phyloP scores from a whole-genome alignment of 2,797 vertebrate species.

The Lepilemur ruficaudatus region DNA sequence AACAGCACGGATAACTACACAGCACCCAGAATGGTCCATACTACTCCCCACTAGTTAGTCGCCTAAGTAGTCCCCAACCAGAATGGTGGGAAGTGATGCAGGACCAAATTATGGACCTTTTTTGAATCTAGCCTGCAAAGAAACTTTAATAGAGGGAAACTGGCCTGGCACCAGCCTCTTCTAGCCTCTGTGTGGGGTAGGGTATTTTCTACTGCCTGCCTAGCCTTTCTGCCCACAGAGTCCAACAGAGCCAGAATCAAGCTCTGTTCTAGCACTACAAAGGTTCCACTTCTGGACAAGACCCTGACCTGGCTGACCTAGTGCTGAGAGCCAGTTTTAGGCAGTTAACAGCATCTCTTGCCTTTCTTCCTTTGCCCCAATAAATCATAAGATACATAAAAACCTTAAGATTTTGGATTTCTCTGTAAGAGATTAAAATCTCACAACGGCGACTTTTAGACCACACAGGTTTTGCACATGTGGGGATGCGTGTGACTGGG shows the following conservation, averaged over 20 bases:
- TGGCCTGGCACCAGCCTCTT: not conserved
- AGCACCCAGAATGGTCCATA: not conserved
- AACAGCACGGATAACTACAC: not conserved
- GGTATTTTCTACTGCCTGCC: not conserved
- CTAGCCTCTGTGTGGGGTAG: not conserved
- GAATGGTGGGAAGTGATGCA: not conserved
- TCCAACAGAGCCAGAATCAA: not conserved
- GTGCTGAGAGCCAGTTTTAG: not conserved
- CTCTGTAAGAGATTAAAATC: slow-evolving; percentile 11
- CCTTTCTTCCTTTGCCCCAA: not conserved
- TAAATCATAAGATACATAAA: not conserved
- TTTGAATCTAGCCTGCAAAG: not conserved
- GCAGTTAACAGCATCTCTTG: not conserved
- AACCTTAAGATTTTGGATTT: not conserved
- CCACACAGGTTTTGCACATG: not conserved
- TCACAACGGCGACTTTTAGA: not conserved
- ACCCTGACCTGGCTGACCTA: not conserved
- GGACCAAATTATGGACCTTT: not conserved
- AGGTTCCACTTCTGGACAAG: not conserved
- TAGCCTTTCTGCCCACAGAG: not conserved
- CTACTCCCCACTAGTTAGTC: not conserved
- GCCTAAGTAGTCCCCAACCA: not conserved
- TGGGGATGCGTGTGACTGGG: not conserved
- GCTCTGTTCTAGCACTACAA: not conserved
- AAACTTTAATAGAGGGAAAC: not conserved